Evolutionary conservation across 2,113 vertebrate species (phyloP).

Genomic region (Triplophysa dalaica): DNA sequence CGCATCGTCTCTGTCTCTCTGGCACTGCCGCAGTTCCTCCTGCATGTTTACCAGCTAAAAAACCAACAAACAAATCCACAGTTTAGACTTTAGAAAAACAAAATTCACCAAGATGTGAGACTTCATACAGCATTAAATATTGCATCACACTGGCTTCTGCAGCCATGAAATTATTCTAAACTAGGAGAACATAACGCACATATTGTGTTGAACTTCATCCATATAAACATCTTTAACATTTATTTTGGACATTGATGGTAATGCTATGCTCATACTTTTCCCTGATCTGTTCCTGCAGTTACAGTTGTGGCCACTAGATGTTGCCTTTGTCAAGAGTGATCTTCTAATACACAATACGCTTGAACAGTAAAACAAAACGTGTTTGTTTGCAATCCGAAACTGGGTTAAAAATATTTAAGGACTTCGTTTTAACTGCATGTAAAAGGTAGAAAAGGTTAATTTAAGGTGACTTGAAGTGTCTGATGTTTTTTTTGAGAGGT

Average conservation of each 20-base stretch:
- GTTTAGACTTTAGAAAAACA: background rate
- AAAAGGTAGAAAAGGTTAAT: background rate
- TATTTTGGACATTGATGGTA: background rate
- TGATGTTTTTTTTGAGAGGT: conserved; percentile 28
- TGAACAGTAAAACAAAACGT: background rate
- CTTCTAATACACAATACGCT: background rate
- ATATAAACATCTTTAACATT: background rate
- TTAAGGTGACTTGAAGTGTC: background rate
- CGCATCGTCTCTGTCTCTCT: conserved; percentile 82
- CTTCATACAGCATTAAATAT: too few species aligned
- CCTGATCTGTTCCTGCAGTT: conserved; percentile 22
- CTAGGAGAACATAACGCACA: too few species aligned
- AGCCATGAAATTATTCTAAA: too few species aligned
- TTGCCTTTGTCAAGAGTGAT: background rate
- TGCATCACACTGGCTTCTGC: too few species aligned
- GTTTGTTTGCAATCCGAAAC: background rate
- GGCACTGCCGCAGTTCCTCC: conserved; percentile 80
- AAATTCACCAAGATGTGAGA: background rate
- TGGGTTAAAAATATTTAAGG: background rate
- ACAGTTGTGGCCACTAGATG: conserved; percentile 46
- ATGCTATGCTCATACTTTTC: background rate
- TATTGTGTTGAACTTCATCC: background rate
- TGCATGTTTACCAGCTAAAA: conserved; percentile 78
- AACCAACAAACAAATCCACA: conserved; percentile 34
- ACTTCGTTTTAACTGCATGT: too few species aligned